These are phyloP conservation scores for Nipponia nippon DNA, from an alignment of 2,113 vertebrate species.

Conservation along the genomic window DNA sequence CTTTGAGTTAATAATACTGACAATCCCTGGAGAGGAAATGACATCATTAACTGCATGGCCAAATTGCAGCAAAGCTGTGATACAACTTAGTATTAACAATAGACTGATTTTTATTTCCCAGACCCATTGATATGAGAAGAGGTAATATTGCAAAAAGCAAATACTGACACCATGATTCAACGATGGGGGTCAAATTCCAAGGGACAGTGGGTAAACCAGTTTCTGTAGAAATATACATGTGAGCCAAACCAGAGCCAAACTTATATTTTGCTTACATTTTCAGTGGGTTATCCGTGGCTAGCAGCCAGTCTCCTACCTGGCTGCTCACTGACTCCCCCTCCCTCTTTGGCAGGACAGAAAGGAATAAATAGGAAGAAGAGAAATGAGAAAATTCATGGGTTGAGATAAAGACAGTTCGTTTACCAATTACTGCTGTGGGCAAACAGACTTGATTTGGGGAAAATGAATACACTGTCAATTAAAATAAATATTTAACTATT, in stretches of 20 bases:
- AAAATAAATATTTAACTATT: neutral
- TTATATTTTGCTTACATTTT: neutral
- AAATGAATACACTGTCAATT: neutral
- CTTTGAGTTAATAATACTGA: neutral
- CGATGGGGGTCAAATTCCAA: neutral
- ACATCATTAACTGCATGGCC: neutral
- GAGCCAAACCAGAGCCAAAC: neutral
- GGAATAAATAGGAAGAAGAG: neutral
- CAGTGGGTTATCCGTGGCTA: neutral
- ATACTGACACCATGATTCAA: neutral
- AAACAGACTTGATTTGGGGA: neutral
- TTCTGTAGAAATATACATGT: neutral
- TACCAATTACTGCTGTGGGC: accelerated
- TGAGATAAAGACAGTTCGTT: neutral
- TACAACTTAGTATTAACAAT: neutral
- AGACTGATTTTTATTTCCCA: neutral
- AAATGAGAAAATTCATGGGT: neutral
- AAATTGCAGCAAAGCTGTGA: neutral
- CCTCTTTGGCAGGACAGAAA: neutral
- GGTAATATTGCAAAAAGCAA: neutral
- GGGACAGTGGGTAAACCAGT: neutral
- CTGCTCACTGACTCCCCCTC: neutral
- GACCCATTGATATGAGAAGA: neutral
- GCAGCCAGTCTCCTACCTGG: neutral
- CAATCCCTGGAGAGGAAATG: neutral